Evolutionary conservation across 2,888 invertebrate species (phyloP), one percentile per base, ranked within the genome.

Genomic region (Colletes collaris): DNA sequence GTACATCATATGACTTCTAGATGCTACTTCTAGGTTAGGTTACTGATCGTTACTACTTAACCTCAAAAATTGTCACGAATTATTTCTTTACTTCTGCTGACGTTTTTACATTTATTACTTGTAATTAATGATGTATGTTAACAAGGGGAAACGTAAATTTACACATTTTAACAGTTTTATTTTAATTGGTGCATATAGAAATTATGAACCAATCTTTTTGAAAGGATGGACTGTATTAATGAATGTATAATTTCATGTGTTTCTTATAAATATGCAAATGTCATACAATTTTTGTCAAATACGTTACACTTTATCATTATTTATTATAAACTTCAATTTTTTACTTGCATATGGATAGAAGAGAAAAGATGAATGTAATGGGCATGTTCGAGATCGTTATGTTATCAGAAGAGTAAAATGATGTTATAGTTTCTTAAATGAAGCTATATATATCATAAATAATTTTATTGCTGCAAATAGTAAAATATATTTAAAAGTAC

Each of bases 11-110:
- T 35, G 53, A 46, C 44, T 8, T 8, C 7, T 49, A 49, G 69
- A 44, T 44, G 49, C 58, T 69, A 56, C 55, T 82, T 78, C 16
- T 82, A 84, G 84, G 84, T 84, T 84, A 84, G 70, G 78, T 81
- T 73, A 78, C 81, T 78, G 67, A 76, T 84, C 76, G 76, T 60
- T 69, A 74, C 37, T 56, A 72, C 78, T 79, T 86, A 86, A 86
- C 86, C 86, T 86, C 79, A 71, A 86, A 85, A 16, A 62, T 46
- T 60, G n/a, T 40, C 58, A 37, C 52, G 53, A 68, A 53, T 62
- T 80, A 64, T 68, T 56, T 69, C 37, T 52, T 65, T 50, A 37
- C 37, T 58, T 50, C 62, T 75, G 35, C 10, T 64, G 27, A 8
- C 7, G 7, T 2, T 37, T 6, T 19, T 16, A 52, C n/a, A 7